Base-by-base conservation (phyloP, 2,797 vertebrate genomes). In the Chanos chanos region DNA sequence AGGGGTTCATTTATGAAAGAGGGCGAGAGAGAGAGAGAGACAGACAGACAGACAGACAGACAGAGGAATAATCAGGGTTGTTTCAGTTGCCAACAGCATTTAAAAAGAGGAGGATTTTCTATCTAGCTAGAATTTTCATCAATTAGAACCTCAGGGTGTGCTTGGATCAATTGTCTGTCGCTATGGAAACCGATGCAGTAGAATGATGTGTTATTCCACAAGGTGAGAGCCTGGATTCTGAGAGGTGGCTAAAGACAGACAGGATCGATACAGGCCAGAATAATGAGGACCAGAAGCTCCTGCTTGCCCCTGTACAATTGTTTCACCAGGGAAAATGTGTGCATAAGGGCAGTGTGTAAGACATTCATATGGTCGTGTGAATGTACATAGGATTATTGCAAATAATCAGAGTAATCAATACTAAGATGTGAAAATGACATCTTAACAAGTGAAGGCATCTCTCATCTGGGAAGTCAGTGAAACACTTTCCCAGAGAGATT, bases 131-230 rank as follows among this genome's bases (percentile, higher is more conserved):
- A 57, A 69, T 72, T 77, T 77, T 71, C 71, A 73, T 72, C 65
- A 67, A 74, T 69, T 66, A 61, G 39, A 57, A 61, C 52, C 52
- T 64, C 28, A 51, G 41, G 51, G 58, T 64, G 74, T 49, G 68
- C 71, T 71, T 61, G 51, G 66, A 77, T 78, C 61, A 74, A 78
- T 66, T 49, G 69, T 81, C 71, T 76, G 72, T 81, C 59, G 19
- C 71, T 57, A 71, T 81, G 68, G 71, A 66, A 76, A 79, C 73
- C 28, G 18, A 40, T 67, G 47, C 30, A 41, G 45, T 43, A 64
- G 66, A 70, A 68, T n/a, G 68, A 52, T 39, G 47, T 61, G 61
- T 61, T 71, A 73, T 72, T 70, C 48, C 31, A 30, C 68, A 74
- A 77, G 77, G 76, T 71, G 73, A 77, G 58, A 62, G 33, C 49